Evolutionary conservation across 1,140 invertebrate genomes (phyloP).

Genomic region (Drosophila tani): DNA sequence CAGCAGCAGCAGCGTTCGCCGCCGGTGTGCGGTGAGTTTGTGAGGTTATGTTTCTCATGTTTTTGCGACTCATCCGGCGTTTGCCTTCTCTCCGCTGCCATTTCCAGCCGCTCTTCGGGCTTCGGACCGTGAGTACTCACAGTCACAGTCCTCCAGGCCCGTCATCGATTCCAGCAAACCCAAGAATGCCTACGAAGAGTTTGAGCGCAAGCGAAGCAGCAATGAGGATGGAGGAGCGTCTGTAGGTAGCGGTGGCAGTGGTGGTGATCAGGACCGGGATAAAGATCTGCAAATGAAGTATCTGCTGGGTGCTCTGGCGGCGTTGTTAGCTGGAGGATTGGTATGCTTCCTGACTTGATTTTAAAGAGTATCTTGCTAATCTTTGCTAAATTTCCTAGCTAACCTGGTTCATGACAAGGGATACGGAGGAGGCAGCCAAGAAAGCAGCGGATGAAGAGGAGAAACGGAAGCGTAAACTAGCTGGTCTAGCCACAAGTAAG

Average conservation of each 20-base stretch:
- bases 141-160: slow-evolving; percentile 2
- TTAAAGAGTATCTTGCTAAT: neutral
- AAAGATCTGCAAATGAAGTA: slow-evolving; percentile 36
- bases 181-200: slow-evolving; percentile 54
- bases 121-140: slow-evolving; percentile 36
- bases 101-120: slow-evolving; percentile 57
- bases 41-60: slow-evolving; percentile 36
- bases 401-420: slow-evolving; percentile 52
- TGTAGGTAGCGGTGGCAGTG: slow-evolving; percentile 6
- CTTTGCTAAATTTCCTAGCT: slow-evolving; percentile 36
- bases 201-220: slow-evolving; percentile 22
- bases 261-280: slow-evolving; percentile 19
- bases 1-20: slow-evolving; percentile 28
- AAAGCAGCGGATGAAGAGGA: slow-evolving; percentile 4
- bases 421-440: neutral
- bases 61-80: slow-evolving; percentile 8
- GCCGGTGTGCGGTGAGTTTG: slow-evolving; percentile 53
- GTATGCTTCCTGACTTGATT: slow-evolving; percentile 31
- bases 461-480: slow-evolving; percentile 28
- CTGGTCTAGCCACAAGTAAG: slow-evolving; percentile 37
- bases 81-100: neutral
- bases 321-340: slow-evolving; percentile 68
- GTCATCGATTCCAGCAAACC: slow-evolving; percentile 22
- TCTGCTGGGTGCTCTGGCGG: slow-evolving; percentile 59
- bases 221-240: slow-evolving; percentile 8